A percentile compares a stretch with the other conserved stretches of the same genome.
These are phyloP conservation scores for Leptodactylus fuscus DNA, from an alignment of 2,113 vertebrate species.

Conservation along the genomic window DNA sequence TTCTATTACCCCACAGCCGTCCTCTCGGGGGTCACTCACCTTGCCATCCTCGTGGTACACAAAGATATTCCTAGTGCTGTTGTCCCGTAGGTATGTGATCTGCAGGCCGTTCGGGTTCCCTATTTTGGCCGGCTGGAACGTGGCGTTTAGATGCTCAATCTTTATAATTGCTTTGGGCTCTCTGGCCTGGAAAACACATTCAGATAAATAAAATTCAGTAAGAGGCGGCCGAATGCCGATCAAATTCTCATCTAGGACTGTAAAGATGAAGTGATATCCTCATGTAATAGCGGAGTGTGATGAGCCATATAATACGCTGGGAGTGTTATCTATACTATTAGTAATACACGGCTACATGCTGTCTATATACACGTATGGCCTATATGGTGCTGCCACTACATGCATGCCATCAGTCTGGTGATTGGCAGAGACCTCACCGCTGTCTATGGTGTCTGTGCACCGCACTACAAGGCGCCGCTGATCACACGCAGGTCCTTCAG, in stretches of 20 bases:
- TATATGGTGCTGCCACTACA: neutral
- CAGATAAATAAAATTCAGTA: constrained; percentile 34
- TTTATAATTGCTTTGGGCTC: constrained; percentile 95
- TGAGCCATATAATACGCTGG: constrained; percentile 25
- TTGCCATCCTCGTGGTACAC: constrained; percentile 95
- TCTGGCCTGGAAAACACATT: constrained; percentile 80
- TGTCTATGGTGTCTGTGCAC: neutral
- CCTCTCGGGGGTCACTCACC: constrained; percentile 71
- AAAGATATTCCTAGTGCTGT: constrained; percentile 96
- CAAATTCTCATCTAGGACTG: constrained; percentile 17
- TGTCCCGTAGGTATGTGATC: constrained; percentile 95
- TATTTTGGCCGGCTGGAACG: constrained; percentile 92
- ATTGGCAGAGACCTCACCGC: neutral
- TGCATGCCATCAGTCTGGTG: neutral
- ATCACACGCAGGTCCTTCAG: neutral
- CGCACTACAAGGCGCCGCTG: neutral
- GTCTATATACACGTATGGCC: neutral
- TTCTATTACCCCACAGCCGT: too few species aligned
- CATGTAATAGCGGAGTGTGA: neutral
- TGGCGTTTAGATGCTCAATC: constrained; percentile 89
- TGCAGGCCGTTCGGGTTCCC: constrained; percentile 90
- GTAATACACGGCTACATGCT: neutral
- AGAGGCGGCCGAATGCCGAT: constrained; percentile 30
- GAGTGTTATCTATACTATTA: too few species aligned
- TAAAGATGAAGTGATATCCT: constrained; percentile 1